These are phyloP conservation scores for Lasioglossum pauxillum DNA, from an alignment of 2,888 invertebrate species.

Conservation along the genomic window DNA sequence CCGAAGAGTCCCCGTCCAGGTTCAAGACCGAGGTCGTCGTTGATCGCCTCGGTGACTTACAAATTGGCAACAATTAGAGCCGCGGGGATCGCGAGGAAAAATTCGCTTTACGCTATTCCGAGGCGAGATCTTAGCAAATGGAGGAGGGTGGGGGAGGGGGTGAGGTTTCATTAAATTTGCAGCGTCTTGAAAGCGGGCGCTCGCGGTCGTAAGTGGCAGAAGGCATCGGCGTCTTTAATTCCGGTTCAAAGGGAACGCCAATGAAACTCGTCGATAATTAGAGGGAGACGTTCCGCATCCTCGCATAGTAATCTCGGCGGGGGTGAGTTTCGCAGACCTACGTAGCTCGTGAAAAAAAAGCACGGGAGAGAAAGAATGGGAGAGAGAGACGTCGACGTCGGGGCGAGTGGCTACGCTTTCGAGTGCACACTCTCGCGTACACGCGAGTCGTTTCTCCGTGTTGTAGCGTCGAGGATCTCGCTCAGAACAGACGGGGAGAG, in stretches of 20 bases:
- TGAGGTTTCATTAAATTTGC: conserved; percentile 47
- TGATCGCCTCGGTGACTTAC: background rate
- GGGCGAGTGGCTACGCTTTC: conserved; percentile 46
- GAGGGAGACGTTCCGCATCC: conserved; percentile 8
- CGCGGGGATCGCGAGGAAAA: conserved; percentile 2
- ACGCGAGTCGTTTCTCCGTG: conserved; percentile 66
- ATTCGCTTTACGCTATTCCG: conserved; percentile 31
- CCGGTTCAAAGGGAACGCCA: conserved; percentile 25
- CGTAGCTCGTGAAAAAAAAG: conserved; percentile 32
- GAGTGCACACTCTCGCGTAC: conserved; percentile 56
- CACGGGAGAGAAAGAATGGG: background rate
- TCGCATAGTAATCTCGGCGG: conserved; percentile 16
- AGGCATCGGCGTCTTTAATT: conserved; percentile 47
- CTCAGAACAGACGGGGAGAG: background rate
- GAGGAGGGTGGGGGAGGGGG: background rate
- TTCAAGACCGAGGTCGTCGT: conserved; percentile 1
- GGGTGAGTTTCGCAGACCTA: conserved; percentile 8
- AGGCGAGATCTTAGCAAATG: conserved; percentile 31
- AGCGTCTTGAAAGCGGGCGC: background rate
- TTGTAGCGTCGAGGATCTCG: conserved; percentile 57
- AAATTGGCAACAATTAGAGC: conserved; percentile 21
- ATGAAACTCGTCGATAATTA: conserved; percentile 53
- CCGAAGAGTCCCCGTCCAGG: background rate
- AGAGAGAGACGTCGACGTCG: conserved; percentile 35
- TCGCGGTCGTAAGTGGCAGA: conserved; percentile 33